A percentile compares a stretch with the other conserved stretches of the same genome.
Conservation (phyloP, 2,797 vertebrate genomes). For the Arremon aurantiirostris region DNA sequence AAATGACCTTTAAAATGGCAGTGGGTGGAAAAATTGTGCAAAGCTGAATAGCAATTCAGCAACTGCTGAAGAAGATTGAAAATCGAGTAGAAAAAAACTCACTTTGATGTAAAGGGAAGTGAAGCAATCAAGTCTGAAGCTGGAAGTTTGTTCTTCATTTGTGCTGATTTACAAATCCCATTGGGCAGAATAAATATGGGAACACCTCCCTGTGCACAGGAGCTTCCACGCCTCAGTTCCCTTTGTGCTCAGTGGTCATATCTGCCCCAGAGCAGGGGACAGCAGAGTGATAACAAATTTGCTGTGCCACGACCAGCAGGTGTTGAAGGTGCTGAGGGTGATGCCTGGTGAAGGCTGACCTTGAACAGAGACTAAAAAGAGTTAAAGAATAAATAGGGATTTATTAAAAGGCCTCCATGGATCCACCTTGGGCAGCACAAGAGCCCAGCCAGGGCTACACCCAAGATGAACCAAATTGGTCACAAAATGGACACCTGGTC, state of each 20-base stretch:
- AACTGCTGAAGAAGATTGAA: neutral
- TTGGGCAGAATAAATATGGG: neutral
- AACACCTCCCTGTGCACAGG: neutral
- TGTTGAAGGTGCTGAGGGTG: neutral
- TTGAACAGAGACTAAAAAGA: neutral
- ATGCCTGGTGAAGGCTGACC: neutral
- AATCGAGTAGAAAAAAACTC: neutral
- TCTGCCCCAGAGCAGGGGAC: neutral
- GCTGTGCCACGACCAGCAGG: neutral
- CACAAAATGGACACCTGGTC: neutral
- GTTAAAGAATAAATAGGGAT: neutral
- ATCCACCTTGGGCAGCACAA: neutral
- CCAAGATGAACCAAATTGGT: neutral
- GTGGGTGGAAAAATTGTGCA: neutral
- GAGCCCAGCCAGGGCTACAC: neutral
- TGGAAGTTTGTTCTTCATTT: neutral
- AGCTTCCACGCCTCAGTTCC: neutral
- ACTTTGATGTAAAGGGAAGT: neutral
- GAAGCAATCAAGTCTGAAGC: neutral
- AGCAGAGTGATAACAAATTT: neutral
- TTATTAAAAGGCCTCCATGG: neutral
- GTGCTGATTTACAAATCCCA: neutral
- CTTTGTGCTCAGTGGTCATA: neutral
- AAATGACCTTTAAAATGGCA: slow-evolving; percentile 58
- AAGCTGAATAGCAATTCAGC: slow-evolving; percentile 1